Percentiles rank a stretch among this genome's conserved stretches.
phyloP scores from a whole-genome alignment of 2,888 invertebrate species.

The Sipha maydis region DNA sequence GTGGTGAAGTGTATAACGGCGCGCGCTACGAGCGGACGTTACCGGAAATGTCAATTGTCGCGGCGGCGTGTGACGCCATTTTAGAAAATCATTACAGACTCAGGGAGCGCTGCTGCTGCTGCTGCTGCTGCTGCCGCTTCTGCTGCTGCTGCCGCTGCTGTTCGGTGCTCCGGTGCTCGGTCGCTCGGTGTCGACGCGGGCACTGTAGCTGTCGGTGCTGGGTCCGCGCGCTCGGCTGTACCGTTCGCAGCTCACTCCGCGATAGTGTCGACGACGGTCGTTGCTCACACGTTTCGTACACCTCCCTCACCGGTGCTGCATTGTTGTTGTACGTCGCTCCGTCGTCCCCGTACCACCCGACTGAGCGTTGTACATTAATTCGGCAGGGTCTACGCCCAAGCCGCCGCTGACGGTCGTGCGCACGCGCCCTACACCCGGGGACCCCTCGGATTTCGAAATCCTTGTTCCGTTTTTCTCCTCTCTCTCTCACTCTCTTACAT shows the following conservation, averaged over 20 bases:
- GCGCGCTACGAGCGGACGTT: slow-evolving; percentile 55
- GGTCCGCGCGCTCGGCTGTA: neutral
- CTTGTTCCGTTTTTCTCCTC: neutral
- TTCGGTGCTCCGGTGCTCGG: slow-evolving; percentile 11
- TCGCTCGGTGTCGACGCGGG: neutral
- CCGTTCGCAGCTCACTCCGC: neutral
- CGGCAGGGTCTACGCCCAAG: neutral
- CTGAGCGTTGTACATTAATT: neutral
- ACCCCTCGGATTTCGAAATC: neutral
- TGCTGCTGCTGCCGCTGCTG: slow-evolving; percentile 25
- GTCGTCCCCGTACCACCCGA: neutral
- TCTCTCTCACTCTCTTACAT: neutral
- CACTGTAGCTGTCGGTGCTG: neutral
- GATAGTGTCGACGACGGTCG: neutral
- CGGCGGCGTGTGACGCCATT: slow-evolving; percentile 59
- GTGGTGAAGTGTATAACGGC: neutral
- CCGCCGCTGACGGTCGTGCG: neutral
- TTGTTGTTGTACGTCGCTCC: neutral
- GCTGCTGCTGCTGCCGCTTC: too few relatives aligned
- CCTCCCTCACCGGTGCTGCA: too few relatives aligned
- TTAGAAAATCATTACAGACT: slow-evolving; percentile 61
- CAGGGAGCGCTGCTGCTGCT: slow-evolving; percentile 33
- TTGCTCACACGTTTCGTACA: neutral
- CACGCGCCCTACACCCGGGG: neutral
- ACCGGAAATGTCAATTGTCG: slow-evolving; percentile 61